Evolutionary conservation across 1,140 invertebrate species (phyloP).

Genomic region (Scylla paramamosain): DNA sequence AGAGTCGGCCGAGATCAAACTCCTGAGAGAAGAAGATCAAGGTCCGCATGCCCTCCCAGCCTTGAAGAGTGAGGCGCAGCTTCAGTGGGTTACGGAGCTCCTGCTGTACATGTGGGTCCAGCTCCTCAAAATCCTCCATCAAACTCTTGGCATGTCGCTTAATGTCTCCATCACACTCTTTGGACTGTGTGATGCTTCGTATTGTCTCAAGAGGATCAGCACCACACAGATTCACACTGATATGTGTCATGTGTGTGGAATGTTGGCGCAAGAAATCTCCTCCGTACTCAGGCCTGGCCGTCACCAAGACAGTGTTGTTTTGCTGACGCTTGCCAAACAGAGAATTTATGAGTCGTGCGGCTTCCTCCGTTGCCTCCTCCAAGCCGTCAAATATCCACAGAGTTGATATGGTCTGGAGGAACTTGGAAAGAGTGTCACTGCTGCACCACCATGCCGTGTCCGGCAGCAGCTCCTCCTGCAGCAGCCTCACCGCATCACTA

Average conservation of each 20-base stretch:
- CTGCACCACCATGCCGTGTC: background rate
- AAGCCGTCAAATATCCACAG: constrained; percentile 42
- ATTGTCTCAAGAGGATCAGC: background rate
- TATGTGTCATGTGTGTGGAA: background rate
- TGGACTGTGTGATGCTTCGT: background rate
- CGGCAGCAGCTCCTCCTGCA: constrained; percentile 17
- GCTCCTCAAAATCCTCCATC: background rate
- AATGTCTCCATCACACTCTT: background rate
- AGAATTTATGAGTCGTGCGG: background rate
- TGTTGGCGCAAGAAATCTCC: background rate
- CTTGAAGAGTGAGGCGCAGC: background rate
- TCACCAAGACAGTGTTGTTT: background rate
- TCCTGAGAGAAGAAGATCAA: background rate
- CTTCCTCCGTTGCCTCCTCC: constrained; percentile 40
- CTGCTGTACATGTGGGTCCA: background rate
- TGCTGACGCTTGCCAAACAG: background rate
- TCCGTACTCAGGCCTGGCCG: constrained; percentile 4
- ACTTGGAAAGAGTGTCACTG: background rate
- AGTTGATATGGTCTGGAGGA: background rate
- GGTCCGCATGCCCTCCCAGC: background rate
- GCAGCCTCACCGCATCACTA: background rate
- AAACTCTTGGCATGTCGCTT: background rate
- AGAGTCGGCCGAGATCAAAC: constrained; percentile 16
- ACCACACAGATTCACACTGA: background rate
- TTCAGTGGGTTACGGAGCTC: constrained; percentile 49